phyloP scores from a whole-genome alignment of 2,113 vertebrate species.

The Erpornis zantholeuca region DNA sequence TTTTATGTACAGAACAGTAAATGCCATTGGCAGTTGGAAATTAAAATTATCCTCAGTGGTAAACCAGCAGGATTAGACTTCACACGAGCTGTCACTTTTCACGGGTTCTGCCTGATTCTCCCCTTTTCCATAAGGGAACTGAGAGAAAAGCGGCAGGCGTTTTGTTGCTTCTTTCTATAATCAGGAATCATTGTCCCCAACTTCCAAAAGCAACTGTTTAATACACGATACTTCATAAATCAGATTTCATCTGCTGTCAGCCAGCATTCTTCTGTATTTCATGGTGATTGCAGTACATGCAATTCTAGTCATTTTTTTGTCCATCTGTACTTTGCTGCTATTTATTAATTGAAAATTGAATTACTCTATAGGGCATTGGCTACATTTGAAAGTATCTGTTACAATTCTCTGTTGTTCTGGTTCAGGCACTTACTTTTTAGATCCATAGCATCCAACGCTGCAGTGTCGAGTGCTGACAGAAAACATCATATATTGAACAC shows the following conservation, averaged over 20 bases:
- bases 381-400: background rate
- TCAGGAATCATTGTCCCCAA: background rate
- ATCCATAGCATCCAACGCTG: background rate
- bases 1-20: conserved; percentile 24
- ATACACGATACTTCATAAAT: background rate
- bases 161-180: background rate
- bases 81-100: background rate
- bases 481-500: background rate
- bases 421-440: background rate
- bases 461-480: background rate
- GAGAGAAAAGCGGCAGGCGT: background rate
- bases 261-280: background rate
- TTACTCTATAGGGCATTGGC: background rate
- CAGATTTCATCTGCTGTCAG: background rate
- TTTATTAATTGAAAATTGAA: background rate
- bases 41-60: conserved; percentile 47
- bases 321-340: background rate
- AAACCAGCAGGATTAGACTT: conserved; percentile 28
- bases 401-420: background rate
- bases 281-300: background rate
- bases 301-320: background rate
- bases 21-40: conserved; percentile 26
- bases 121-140: background rate
- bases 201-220: background rate
- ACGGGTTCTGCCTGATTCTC: background rate